Evolutionary conservation across 1,140 invertebrate genomes (phyloP), one percentile per base, ranked within the genome.

Genomic region (Dendrolimus kikuchii): DNA sequence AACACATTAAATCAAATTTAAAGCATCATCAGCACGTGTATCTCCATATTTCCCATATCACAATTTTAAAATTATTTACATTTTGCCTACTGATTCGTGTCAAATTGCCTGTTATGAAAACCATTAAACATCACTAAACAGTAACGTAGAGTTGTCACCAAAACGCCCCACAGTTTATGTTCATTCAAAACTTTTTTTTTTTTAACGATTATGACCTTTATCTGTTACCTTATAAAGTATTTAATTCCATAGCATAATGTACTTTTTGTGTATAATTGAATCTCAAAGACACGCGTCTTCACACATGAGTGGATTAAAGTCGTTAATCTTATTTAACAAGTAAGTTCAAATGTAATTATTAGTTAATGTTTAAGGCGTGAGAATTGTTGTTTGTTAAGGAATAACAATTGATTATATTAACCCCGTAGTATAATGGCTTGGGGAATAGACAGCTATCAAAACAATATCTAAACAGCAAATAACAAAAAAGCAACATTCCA

Each of bases 71-170:
- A 62, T 71, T 72, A 77, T 74, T 70, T 71, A 77, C 66, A 60
- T 63, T 57, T 53, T 57, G 52, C 50, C 55, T 49, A 51, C 64
- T 64, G 60, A 78, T 77, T 71, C 73, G 64, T 73, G 64, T 71
- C 77, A 74, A 83, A 83, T 81, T 81, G 76, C 69, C 66, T 83
- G 77, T 83, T 81, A 78, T 72, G 65, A 60, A 79, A 78, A 77
- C 76, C 74, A 83, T 81, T 79, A 74, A 76, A 77, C 77, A 75
- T 59, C 45, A 55, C 64, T 79, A 77, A 77, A 77, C 67, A 70
- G 23, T 3, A 66, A 56, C 74, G 62, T 68, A 63, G 61, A 68
- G 59, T 66, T 60, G 59, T 62, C 51, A 57, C 63, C 65, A 66
- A 69, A 69, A 78, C 76, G 76, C 78, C 78, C 75, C 71, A 59